These are phyloP conservation scores for Bufo bufo DNA, from an alignment of 2,113 vertebrate genomes.

Conservation along the genomic window DNA sequence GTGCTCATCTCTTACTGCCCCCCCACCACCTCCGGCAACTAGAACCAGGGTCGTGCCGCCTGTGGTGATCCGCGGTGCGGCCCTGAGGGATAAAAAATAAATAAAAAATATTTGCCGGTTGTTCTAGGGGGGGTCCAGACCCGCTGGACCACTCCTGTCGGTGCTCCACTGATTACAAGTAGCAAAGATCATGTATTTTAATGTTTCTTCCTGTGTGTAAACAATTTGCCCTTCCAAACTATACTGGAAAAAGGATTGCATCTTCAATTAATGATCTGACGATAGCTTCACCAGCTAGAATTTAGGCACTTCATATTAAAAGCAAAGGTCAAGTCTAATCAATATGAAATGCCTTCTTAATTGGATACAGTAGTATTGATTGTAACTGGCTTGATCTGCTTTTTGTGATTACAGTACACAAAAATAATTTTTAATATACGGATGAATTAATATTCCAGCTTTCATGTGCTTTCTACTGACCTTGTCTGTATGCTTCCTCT, in stretches of 20 bases:
- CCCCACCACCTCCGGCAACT: too few species aligned
- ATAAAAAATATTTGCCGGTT: too few species aligned
- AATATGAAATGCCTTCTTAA: conserved; percentile 40
- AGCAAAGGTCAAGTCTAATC: conserved; percentile 23
- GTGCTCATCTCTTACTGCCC: too few species aligned
- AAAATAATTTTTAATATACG: background rate
- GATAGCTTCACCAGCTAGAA: conserved; percentile 1
- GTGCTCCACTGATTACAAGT: too few species aligned
- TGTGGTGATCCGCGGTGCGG: too few species aligned
- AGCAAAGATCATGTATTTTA: background rate
- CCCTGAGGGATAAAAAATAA: too few species aligned
- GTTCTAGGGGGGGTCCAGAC: too few species aligned
- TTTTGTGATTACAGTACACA: background rate
- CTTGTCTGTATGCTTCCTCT: background rate
- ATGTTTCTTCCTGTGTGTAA: background rate
- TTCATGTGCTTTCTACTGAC: background rate
- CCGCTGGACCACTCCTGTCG: too few species aligned
- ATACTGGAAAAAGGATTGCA: conserved; percentile 14
- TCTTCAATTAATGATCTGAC: background rate
- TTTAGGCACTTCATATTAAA: conserved; percentile 5
- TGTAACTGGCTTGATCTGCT: conserved; percentile 2
- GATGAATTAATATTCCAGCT: conserved; percentile 18
- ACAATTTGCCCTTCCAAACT: conserved; percentile 13
- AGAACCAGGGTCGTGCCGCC: too few species aligned
- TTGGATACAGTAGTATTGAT: conserved; percentile 14